Evolutionary conservation across 2,113 vertebrate genomes (phyloP), one percentile per base, ranked within the genome.

Genomic region (Paracanthobrama guichenoti): DNA sequence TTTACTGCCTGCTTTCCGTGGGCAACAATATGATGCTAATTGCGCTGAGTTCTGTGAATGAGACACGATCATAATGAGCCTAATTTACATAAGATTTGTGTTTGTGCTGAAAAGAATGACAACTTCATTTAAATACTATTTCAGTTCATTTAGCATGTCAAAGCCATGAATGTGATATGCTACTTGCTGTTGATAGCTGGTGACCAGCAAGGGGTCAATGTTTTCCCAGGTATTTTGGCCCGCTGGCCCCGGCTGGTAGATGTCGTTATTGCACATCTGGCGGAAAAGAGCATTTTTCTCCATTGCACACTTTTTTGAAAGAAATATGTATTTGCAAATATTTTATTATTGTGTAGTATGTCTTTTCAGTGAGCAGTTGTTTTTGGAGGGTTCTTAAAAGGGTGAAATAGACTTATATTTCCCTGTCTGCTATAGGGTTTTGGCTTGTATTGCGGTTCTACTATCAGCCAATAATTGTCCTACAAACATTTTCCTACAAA

Each of bases 41-140:
- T 75, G 44, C 3, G 3, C 3, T 10, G 7, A 53, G 73, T 53
- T 31, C 48, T 73, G 42, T 48, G 71, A 73, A 73, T 73, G 13
- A 16, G 42, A 48, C 48, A 18, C 26, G 26, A 46, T 62, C 59
- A 6, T 46, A 75, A 75, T 75, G 73, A 75, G 73, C 48, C 26
- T 31, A 53, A 53, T 75, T 31, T 31, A 28, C 73, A 75, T 75
- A 53, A 31, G 73, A 31, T 31, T 20, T 11, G 8, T 75, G 14
- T 53, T 53, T 75, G 73, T 55, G 73, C 48, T 28, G 26, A 75
- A 71, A 69, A 42, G 67, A 71, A 75, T 50, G 73, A 75, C 48
- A 53, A 31, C 26, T 53, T 75, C 8, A 75, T 31, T 75, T 28
- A 31, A 75, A 75, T 75, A 31, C 48, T 31, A 53, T 53, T 53